Percentiles rank a stretch among this genome's conserved stretches.
Conservation (phyloP, 2,113 vertebrate genomes). For the Cololabis saira region DNA sequence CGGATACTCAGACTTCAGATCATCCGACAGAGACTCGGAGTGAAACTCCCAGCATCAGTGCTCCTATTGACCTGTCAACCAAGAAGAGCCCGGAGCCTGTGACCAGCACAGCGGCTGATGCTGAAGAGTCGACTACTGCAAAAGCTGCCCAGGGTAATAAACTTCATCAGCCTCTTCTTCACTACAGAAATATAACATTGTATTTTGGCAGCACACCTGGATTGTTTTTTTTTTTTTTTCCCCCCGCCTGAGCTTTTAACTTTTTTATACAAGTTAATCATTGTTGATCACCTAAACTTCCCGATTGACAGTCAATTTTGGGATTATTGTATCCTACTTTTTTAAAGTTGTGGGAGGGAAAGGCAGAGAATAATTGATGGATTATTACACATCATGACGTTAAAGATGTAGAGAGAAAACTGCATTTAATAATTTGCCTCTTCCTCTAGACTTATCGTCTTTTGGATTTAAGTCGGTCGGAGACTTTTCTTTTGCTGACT, state of each 20-base stretch:
- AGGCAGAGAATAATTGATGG: too few species aligned
- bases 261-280: too few species aligned
- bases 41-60: slow-evolving; percentile 50
- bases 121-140: slow-evolving; percentile 2
- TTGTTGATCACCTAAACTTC: too few species aligned
- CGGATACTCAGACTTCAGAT: slow-evolving; percentile 25
- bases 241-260: too few species aligned
- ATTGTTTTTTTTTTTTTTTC: too few species aligned
- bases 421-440: not conserved
- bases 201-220: too few species aligned
- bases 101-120: slow-evolving; percentile 14
- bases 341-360: too few species aligned
- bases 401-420: not conserved
- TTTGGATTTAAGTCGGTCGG: slow-evolving; percentile 80
- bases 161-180: too few species aligned
- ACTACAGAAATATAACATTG: not conserved
- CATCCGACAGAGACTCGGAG: slow-evolving; percentile 29
- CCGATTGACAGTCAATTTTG: too few species aligned
- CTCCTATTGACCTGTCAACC: slow-evolving; percentile 90
- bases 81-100: slow-evolving; percentile 82
- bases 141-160: slow-evolving; percentile 44
- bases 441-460: slow-evolving; percentile 42
- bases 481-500: slow-evolving; percentile 90
- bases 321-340: too few species aligned
- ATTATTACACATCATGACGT: too few species aligned